Evolutionary conservation across 2,113 vertebrate genomes (phyloP).

Genomic region (Pygoscelis antarcticus): DNA sequence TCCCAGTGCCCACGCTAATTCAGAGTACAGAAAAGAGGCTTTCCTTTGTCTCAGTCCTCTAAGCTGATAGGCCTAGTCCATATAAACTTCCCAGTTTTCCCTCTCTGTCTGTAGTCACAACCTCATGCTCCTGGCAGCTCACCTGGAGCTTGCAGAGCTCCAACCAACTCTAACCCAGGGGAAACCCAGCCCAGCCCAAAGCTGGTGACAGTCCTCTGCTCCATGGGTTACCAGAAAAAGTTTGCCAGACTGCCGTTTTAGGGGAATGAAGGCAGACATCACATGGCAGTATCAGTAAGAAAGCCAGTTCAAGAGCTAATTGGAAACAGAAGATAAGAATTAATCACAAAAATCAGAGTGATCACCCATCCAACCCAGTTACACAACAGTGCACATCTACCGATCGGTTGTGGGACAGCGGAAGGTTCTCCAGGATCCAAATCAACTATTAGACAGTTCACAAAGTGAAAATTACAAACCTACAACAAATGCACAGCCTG

Average conservation of each 20-base stretch:
- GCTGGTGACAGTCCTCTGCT: background rate
- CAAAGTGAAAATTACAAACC: background rate
- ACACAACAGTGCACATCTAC: background rate
- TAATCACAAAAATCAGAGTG: background rate
- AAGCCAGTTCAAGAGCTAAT: background rate
- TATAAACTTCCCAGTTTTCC: background rate
- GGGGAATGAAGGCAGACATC: background rate
- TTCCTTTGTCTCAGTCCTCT: background rate
- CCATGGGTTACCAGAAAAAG: background rate
- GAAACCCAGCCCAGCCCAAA: background rate
- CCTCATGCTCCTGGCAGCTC: background rate
- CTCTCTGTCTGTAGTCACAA: background rate
- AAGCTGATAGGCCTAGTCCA: background rate
- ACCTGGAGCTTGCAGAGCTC: background rate
- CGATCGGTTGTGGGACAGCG: rapidly evolving
- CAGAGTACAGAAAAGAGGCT: background rate
- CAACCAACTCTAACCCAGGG: background rate
- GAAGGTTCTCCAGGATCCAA: background rate
- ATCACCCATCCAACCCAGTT: background rate
- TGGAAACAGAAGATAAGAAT: background rate
- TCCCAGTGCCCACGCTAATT: background rate
- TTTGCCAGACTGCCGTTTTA: background rate
- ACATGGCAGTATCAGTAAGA: background rate
- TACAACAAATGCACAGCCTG: background rate
- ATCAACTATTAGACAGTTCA: background rate